Evolutionary conservation across 2,888 invertebrate genomes (phyloP), one percentile per base, ranked within the genome.

Genomic region (Lacanobia wlatinum): DNA sequence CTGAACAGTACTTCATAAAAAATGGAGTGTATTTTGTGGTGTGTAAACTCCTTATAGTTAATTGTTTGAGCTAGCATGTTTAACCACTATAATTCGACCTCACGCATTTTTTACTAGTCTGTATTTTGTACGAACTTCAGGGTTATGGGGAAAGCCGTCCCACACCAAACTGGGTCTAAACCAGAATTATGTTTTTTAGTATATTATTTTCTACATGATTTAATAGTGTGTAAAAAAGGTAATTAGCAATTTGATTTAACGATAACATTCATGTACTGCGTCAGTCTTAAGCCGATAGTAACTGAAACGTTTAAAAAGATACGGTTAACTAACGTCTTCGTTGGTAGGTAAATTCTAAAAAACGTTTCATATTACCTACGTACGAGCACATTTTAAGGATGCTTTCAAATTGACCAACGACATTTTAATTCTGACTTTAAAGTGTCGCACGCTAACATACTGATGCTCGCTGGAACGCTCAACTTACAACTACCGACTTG

Each of bases 241-340:
- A n/a, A 50, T 48, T 52, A 43, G n/a, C 9, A n/a, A 74, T 38
- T 43, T 59, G 28, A 28, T 28, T 28, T 28, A 28, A 28, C 28
- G 28, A 28, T 28, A 28, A 28, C 3, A 28, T 73, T 61, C 10
- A 60, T 50, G 58, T 69, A 70, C 62, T 53, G 56, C 21, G 61
- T 75, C 83, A 85, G 83, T 83, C 83, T 85, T 79, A 71, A 72
- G 76, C 34, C 23, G 34, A 43, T 50, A 52, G 28, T 65, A 34
- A 28, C n/a, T 28, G 28, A 2, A 21, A 60, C 12, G 14, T 55
- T 50, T 12, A 66, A 80, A 60, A n/a, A 56, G 5, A 34, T 62
- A 64, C 40, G 50, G 18, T 68, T 56, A 10, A 56, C 48, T 69
- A 63, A 61, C 23, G 38, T 58, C 61, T 64, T 58, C 21, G 21